phyloP scores from a whole-genome alignment of 2,113 vertebrate species.

The Tichodroma muraria region DNA sequence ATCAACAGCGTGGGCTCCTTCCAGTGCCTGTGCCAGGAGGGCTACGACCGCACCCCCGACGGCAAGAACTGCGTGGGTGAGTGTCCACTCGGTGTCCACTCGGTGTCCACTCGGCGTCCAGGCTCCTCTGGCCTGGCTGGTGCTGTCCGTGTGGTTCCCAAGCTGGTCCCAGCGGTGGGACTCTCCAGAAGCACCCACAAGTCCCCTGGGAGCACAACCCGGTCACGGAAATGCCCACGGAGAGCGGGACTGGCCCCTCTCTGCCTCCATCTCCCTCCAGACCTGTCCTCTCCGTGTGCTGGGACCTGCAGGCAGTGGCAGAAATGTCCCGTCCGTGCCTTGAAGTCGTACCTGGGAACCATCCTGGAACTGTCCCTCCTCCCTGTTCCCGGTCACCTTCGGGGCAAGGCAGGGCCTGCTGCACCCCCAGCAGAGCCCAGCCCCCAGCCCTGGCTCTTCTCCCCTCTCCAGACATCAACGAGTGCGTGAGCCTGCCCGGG shows the following conservation, averaged over 20 bases:
- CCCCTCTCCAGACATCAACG: slow-evolving; percentile 81
- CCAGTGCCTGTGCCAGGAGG: slow-evolving; percentile 90
- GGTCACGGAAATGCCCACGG: neutral
- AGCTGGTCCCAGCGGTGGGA: neutral
- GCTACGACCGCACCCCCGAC: slow-evolving; percentile 85
- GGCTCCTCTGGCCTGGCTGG: neutral
- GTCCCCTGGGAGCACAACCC: neutral
- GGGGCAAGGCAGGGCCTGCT: neutral
- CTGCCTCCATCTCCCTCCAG: neutral
- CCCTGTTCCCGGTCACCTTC: neutral
- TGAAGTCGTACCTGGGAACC: neutral
- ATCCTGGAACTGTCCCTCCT: neutral
- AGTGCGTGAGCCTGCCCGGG: slow-evolving; percentile 83
- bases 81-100: neutral
- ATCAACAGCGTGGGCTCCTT: slow-evolving; percentile 89
- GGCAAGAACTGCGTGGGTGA: slow-evolving; percentile 91
- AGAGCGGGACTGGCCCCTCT: neutral
- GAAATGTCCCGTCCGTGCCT: neutral
- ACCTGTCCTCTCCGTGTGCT: neutral
- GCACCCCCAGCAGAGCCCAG: neutral
- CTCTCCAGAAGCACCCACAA: neutral
- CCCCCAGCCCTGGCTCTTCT: neutral
- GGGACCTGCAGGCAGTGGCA: neutral
- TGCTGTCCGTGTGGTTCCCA: neutral
- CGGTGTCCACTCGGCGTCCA: neutral